Evolutionary conservation across 2,888 invertebrate species (phyloP).

Genomic region (Agrotis segetum): DNA sequence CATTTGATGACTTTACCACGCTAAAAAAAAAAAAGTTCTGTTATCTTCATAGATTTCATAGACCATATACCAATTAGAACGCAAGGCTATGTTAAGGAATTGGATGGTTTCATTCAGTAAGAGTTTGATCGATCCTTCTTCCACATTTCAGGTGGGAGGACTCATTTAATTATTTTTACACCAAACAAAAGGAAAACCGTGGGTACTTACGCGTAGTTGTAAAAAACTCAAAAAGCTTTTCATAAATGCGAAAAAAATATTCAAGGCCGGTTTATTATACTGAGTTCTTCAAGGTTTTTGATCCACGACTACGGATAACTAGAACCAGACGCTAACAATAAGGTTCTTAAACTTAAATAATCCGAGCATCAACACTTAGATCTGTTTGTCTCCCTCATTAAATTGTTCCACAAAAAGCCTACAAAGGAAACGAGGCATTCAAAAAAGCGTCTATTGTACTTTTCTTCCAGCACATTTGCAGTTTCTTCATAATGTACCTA

Average conservation of each 20-base stretch:
- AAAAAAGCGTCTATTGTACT: slow-evolving; percentile 72
- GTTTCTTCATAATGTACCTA: slow-evolving; percentile 80
- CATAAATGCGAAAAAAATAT: neutral
- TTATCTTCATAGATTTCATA: no score
- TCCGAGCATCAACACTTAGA: slow-evolving; percentile 40
- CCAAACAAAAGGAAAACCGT: neutral
- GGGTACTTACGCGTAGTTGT: neutral
- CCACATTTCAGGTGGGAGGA: no score
- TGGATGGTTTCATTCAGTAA: no score
- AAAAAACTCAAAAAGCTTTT: neutral
- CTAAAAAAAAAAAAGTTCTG: no score
- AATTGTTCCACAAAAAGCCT: slow-evolving; percentile 46
- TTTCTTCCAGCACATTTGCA: slow-evolving; percentile 80
- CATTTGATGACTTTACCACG: no score
- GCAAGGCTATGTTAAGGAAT: no score
- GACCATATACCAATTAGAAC: no score
- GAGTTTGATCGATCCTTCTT: no score
- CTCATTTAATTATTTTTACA: no score
- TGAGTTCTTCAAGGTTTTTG: neutral
- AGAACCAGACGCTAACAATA: slow-evolving; percentile 31
- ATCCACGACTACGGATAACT: neutral
- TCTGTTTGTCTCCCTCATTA: slow-evolving; percentile 51
- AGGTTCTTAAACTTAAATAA: slow-evolving; percentile 32
- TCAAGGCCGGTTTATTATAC: neutral
- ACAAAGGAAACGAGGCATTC: slow-evolving; percentile 57